These are phyloP conservation scores for Xestia rhomboidea DNA, from an alignment of 2,888 invertebrate genomes.

Conservation along the genomic window DNA sequence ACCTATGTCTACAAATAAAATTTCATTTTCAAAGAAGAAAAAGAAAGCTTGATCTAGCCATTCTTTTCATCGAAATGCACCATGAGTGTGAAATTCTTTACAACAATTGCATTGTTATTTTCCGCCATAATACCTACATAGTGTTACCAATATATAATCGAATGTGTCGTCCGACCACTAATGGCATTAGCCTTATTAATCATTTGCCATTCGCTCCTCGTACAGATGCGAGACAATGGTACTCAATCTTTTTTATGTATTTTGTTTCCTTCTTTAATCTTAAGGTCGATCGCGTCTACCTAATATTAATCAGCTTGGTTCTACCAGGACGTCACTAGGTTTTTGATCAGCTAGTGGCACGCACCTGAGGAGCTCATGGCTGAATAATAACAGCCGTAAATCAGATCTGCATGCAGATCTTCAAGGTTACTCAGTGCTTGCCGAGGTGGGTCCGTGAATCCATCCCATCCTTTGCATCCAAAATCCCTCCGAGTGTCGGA, in stretches of 20 bases:
- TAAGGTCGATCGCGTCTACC: neutral
- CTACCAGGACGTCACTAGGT: neutral
- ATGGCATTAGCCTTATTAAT: conserved; percentile 88
- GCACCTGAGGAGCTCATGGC: neutral
- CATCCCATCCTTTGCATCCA: neutral
- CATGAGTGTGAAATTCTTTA: neutral
- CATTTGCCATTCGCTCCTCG: conserved; percentile 88
- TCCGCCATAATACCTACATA: conserved; percentile 40
- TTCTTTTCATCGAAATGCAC: neutral
- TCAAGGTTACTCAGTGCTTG: neutral
- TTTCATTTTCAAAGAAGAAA: too few relatives aligned
- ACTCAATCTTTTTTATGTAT: conserved; percentile 72
- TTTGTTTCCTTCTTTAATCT: neutral
- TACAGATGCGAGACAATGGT: conserved; percentile 68
- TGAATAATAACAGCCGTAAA: neutral
- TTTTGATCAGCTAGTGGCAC: neutral
- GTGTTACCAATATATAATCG: conserved; percentile 72
- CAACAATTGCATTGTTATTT: conserved; percentile 37
- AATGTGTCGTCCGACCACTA: conserved; percentile 79
- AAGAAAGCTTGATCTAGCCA: neutral
- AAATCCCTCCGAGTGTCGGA: neutral
- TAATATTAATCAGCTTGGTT: neutral
- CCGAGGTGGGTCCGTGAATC: neutral
- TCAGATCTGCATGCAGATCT: neutral
- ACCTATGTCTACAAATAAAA: too few relatives aligned